Evolutionary conservation across 1,140 invertebrate species (phyloP).

Genomic region (Bombus difficillimus): DNA sequence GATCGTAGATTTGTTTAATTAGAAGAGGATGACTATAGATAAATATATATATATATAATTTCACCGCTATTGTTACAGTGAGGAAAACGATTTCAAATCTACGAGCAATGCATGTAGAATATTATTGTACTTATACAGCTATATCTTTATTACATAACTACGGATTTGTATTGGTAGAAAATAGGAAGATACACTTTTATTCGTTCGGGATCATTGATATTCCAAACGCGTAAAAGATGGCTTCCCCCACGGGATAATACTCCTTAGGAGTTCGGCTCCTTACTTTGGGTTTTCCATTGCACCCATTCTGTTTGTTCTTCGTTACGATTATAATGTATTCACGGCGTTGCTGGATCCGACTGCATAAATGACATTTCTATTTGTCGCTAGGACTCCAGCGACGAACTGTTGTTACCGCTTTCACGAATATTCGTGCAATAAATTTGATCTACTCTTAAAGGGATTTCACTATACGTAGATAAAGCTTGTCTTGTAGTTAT

Average conservation of each 20-base stretch:
- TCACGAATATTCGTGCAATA: slow-evolving; percentile 10
- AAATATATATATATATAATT: too few species aligned
- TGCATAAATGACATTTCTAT: slow-evolving; percentile 73
- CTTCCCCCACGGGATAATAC: slow-evolving; percentile 79
- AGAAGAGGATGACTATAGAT: too few species aligned
- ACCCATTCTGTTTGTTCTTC: slow-evolving; percentile 5
- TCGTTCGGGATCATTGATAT: slow-evolving; percentile 76
- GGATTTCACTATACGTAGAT: neutral
- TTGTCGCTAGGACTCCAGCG: slow-evolving; percentile 63
- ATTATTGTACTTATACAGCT: too few species aligned
- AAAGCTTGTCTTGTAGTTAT: neutral
- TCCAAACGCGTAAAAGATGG: slow-evolving; percentile 81
- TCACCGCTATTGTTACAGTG: too few species aligned
- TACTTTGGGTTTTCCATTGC: slow-evolving; percentile 26
- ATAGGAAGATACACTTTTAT: slow-evolving; percentile 72
- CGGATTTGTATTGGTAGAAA: slow-evolving; percentile 43
- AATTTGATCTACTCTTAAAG: neutral
- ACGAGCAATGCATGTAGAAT: neutral
- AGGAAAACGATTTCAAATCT: neutral
- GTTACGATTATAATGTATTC: slow-evolving; percentile 36
- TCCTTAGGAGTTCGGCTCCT: slow-evolving; percentile 62
- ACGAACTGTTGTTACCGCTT: neutral
- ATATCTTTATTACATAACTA: slow-evolving; percentile 5
- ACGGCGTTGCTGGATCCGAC: slow-evolving; percentile 38
- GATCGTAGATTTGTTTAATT: too few species aligned